These are phyloP conservation scores for Coracias cyanogaster DNA, from an alignment of 2,797 vertebrate genomes.

Conservation along the genomic window DNA sequence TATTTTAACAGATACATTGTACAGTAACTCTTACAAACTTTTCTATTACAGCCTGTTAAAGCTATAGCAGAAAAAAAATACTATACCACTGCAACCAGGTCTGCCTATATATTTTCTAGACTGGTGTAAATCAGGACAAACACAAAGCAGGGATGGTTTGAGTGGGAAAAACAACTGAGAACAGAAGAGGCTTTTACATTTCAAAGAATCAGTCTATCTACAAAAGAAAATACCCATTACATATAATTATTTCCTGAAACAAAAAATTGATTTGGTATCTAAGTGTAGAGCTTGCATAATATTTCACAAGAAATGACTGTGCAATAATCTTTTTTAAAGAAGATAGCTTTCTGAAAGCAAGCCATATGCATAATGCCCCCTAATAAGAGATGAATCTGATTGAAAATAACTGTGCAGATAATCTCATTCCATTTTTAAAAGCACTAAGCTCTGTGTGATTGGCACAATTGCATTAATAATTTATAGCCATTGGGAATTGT, in stretches of 20 bases:
- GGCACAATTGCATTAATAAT: constrained; percentile 73
- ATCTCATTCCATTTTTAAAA: constrained; percentile 61
- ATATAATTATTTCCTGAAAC: constrained; percentile 37
- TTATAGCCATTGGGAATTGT: constrained; percentile 65
- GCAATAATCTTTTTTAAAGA: constrained; percentile 48
- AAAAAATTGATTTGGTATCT: constrained; percentile 40
- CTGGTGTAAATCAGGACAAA: not conserved
- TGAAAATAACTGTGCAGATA: constrained; percentile 55
- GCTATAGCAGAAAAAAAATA: not conserved
- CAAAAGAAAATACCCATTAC: constrained; percentile 7
- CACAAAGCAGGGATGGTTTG: not conserved
- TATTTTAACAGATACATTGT: not conserved
- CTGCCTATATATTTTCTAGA: not conserved
- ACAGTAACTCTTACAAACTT: not conserved
- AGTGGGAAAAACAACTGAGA: not conserved
- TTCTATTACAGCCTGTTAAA: not conserved
- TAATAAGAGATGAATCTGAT: constrained; percentile 55
- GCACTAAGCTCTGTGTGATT: constrained; percentile 56
- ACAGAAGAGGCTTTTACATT: not conserved
- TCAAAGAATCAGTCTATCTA: constrained; percentile 15
- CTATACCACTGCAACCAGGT: not conserved
- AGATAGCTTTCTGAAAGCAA: constrained; percentile 48
- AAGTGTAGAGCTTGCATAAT: constrained; percentile 17
- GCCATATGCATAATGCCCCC: not conserved
- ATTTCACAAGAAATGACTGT: constrained; percentile 63